A percentile compares a stretch with the other conserved stretches of the same genome.
Conservation (phyloP, 2,888 invertebrate genomes). For the Amphipyra berbera region DNA sequence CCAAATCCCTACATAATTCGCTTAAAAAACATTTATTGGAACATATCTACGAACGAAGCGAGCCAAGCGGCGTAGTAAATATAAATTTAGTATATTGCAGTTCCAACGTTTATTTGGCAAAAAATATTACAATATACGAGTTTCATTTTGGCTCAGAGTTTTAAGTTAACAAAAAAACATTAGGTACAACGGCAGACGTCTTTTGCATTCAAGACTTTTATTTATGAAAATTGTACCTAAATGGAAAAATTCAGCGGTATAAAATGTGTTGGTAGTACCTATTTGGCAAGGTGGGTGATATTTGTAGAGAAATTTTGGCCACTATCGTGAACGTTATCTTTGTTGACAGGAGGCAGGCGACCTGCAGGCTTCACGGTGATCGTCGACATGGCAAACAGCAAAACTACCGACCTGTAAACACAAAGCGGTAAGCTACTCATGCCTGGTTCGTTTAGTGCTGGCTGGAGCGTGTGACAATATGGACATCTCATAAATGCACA, state of each 20-base stretch:
- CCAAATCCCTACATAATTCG: constrained; percentile 54
- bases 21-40: constrained; percentile 61
- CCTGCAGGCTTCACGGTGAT: constrained; percentile 39
- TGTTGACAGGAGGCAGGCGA: constrained; percentile 56
- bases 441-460: constrained; percentile 43
- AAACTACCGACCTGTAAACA: constrained; percentile 60
- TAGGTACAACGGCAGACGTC: constrained; percentile 23
- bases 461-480: constrained; percentile 36
- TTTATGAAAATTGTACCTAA: constrained; percentile 5
- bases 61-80: constrained; percentile 65
- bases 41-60: constrained; percentile 54
- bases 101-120: constrained; percentile 64
- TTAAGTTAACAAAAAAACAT: constrained; percentile 39
- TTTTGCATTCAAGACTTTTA: constrained; percentile 24
- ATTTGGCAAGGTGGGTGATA: constrained; percentile 20
- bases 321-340: constrained; percentile 54
- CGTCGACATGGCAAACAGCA: constrained; percentile 57
- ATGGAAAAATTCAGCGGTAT: background rate
- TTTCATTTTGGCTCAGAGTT: constrained; percentile 50
- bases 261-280: constrained; percentile 35
- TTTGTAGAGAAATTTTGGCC: constrained; percentile 33
- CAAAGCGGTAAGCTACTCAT: constrained; percentile 58
- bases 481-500: constrained; percentile 30
- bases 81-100: constrained; percentile 65
- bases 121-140: constrained; percentile 54